These are phyloP conservation scores for Prosapia bicincta DNA, from an alignment of 2,888 invertebrate species.

Conservation along the genomic window DNA sequence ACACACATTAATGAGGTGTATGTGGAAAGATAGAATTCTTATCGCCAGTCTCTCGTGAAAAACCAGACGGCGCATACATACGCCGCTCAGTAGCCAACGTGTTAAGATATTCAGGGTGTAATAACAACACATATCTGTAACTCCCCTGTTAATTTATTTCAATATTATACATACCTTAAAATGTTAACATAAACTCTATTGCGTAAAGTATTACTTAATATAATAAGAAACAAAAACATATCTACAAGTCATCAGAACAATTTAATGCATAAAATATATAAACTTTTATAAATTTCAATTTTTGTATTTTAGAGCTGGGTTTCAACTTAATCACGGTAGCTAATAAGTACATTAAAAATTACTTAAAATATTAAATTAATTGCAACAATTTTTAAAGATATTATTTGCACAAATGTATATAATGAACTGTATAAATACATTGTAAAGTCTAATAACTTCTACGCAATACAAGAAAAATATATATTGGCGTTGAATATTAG, in stretches of 20 bases:
- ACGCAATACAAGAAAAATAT: neutral
- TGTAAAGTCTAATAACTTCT: neutral
- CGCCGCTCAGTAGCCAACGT: too few relatives aligned
- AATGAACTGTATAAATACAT: neutral
- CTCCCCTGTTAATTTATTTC: slow-evolving; percentile 29
- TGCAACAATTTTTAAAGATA: neutral
- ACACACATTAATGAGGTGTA: too few relatives aligned
- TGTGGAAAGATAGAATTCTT: too few relatives aligned
- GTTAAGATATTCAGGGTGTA: too few relatives aligned
- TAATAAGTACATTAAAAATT: neutral
- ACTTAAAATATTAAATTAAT: neutral
- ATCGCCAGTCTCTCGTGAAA: too few relatives aligned
- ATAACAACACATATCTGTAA: too few relatives aligned
- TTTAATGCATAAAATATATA: slow-evolving; percentile 11
- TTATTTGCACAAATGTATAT: neutral
- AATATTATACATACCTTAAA: slow-evolving; percentile 29
- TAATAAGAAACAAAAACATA: slow-evolving; percentile 24
- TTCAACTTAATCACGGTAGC: neutral
- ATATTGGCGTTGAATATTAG: too few relatives aligned
- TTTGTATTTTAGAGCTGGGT: too few relatives aligned
- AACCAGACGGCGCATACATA: too few relatives aligned
- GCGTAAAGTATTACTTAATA: slow-evolving; percentile 26
- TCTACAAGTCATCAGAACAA: slow-evolving; percentile 20
- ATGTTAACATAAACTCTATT: slow-evolving; percentile 29
- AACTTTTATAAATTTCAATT: neutral